A percentile compares a stretch with the other conserved stretches of the same genome.
phyloP scores from a whole-genome alignment of 2,888 invertebrate genomes.

The Protonemura montana region DNA sequence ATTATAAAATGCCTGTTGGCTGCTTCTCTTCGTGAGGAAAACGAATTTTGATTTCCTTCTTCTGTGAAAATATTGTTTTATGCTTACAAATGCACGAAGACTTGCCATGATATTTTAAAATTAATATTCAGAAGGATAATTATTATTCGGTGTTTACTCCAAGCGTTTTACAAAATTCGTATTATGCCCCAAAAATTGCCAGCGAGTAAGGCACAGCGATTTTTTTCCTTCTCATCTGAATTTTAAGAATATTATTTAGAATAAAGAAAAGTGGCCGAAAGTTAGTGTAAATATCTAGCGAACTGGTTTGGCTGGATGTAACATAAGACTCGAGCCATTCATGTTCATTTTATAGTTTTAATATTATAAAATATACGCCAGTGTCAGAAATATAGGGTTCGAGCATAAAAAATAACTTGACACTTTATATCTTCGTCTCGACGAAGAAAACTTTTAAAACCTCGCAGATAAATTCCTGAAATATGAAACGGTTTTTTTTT shows the following conservation, averaged over 20 bases:
- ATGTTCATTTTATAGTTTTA: constrained; percentile 17
- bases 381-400: constrained; percentile 18
- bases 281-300: background rate
- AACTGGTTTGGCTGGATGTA: background rate
- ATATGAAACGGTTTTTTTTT: constrained; percentile 10
- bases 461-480: background rate
- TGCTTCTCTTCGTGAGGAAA: background rate
- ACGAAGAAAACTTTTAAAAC: background rate
- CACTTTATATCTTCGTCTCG: background rate
- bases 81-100: background rate
- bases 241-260: no score
- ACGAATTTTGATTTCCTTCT: background rate
- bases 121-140: background rate
- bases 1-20: background rate
- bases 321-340: background rate
- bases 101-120: background rate
- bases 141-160: no score
- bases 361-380: constrained; percentile 4
- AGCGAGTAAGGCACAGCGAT: no score
- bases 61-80: constrained; percentile 21
- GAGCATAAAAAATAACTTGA: constrained; percentile 18
- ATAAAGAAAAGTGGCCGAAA: background rate
- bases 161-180: no score
- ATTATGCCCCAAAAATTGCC: no score
- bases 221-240: no score